Evolutionary conservation across 1,140 invertebrate species (phyloP).

Genomic region (Adoxophyes honmai): DNA sequence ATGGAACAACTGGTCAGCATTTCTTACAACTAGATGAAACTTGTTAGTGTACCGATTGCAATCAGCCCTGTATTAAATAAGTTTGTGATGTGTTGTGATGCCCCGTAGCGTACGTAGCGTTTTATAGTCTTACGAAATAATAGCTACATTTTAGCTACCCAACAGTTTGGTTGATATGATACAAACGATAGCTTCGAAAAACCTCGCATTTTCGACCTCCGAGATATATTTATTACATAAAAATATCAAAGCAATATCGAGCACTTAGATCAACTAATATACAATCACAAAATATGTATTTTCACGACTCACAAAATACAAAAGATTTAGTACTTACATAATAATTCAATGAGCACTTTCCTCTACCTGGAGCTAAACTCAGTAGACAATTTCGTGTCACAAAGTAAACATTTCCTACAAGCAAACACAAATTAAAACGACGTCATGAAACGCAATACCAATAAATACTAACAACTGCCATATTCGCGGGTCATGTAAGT

Average conservation of each 20-base stretch:
- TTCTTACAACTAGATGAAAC: background rate
- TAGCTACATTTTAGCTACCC: background rate
- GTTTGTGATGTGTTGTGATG: slow-evolving; percentile 8
- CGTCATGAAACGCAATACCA: background rate
- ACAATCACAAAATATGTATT: background rate
- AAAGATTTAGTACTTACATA: background rate
- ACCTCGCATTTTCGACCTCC: background rate
- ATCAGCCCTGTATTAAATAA: too few species aligned
- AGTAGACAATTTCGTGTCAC: too few species aligned
- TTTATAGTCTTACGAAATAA: background rate
- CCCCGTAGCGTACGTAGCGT: background rate
- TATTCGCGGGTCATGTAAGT: background rate
- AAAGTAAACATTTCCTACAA: too few species aligned
- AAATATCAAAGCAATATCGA: background rate
- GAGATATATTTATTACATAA: background rate
- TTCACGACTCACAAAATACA: background rate
- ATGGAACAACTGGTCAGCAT: background rate
- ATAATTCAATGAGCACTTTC: too few species aligned
- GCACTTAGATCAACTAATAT: background rate
- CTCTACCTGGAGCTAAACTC: too few species aligned
- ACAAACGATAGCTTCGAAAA: background rate
- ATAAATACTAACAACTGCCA: background rate
- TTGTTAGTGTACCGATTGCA: background rate
- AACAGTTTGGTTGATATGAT: background rate
- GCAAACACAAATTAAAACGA: too few species aligned